Base-by-base conservation (phyloP, 2,888 invertebrate species). In the Hyles lineata region DNA sequence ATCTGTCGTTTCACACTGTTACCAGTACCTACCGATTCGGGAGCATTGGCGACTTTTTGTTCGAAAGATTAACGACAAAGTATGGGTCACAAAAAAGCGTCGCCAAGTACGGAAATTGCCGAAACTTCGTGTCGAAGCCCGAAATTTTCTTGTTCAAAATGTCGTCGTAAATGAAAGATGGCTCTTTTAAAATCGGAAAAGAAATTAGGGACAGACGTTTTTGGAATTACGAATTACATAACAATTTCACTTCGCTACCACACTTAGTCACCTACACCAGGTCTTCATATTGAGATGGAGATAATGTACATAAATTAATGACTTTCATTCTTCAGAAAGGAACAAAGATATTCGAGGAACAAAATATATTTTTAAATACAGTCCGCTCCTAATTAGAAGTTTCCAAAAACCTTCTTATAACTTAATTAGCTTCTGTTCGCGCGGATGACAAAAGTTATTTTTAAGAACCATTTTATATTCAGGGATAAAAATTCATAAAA, bases 131-230 rank as follows among this genome's bases (percentile, higher is more conserved):
- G 93, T 93, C 91, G 90, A 92, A 91, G 87, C 86, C 89, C 90
- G 89, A 92, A 92, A 92, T 91, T 92, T 92, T 91, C 93, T 93
- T 93, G 93, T 92, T 92, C 92, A 89, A 90, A 93, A 92, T 90
- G 92, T 92, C 92, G 90, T 90, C 93, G 92, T 93, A 93, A 93
- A 93, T 93, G 92, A 93, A 92, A 92, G 92, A 93, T 93, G 91
- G 91, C 89, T 92, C 91, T 93, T 92, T 93, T 92, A 90, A 91
- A 92, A 93, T 92, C 92, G 91, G 91, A 85, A 92, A 93, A 93
- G 92, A 92, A 93, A 93, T 93, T 93, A 92, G 90, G 90, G 92
- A 92, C 92, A 93, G 92, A 91, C 92, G 92, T 93, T 92, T 91
- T 91, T 88, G 84, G 91, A 89, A 91, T 92, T 92, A 92, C 90